A percentile compares a stretch with the other conserved stretches of the same genome.
Conservation (phyloP, 2,888 invertebrate species). For the Andrena dorsata region DNA sequence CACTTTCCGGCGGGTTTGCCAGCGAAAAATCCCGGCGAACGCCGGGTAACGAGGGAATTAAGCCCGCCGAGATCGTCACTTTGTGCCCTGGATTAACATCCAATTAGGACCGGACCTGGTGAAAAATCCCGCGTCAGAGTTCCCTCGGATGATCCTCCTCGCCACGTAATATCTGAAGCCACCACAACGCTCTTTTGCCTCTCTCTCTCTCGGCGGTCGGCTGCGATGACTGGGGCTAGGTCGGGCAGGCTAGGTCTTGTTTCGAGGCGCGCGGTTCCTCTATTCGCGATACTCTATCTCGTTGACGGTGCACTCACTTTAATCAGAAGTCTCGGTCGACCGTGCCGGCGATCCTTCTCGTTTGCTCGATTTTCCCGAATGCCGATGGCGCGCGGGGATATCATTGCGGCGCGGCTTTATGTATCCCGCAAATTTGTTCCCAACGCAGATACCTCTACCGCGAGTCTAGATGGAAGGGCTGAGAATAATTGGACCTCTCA, state of each 20-base stretch:
- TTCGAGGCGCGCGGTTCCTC: slow-evolving; percentile 34
- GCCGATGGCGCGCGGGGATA: slow-evolving; percentile 9
- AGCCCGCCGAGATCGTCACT: not conserved
- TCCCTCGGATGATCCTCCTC: not conserved
- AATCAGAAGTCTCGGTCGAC: slow-evolving; percentile 64
- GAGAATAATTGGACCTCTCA: not conserved
- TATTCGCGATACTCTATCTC: slow-evolving; percentile 58
- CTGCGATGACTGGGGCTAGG: not conserved
- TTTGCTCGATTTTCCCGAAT: slow-evolving; percentile 16
- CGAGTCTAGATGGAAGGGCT: not conserved
- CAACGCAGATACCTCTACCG: not conserved
- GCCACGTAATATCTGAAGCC: slow-evolving; percentile 22
- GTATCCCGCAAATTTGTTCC: not conserved
- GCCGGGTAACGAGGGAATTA: slow-evolving; percentile 1
- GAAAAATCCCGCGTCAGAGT: not conserved
- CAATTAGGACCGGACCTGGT: slow-evolving; percentile 11
- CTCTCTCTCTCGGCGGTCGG: not conserved
- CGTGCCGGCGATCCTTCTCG: slow-evolving; percentile 9
- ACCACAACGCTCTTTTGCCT: not conserved
- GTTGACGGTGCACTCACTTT: slow-evolving; percentile 68
- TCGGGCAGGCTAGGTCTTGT: slow-evolving; percentile 24
- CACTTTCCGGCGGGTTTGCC: slow-evolving; percentile 1
- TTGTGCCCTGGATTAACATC: not conserved
- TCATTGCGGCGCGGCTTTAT: not conserved
- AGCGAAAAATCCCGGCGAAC: not conserved